phyloP scores from a whole-genome alignment of 2,888 invertebrate species.

The Agrotis ipsilon region DNA sequence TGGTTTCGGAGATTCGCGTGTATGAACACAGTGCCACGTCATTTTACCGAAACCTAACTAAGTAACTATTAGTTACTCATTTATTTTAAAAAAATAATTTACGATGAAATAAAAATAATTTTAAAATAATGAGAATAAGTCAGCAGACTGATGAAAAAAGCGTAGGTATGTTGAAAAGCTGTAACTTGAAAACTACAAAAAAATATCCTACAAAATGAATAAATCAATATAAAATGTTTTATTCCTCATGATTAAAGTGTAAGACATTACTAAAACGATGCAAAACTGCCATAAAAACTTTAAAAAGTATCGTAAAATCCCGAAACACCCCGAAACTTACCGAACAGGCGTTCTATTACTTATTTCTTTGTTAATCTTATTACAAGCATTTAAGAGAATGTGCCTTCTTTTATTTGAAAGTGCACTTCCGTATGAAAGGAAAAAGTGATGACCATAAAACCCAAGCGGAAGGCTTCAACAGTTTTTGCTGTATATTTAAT shows the following conservation, averaged over 20 bases:
- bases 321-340: constrained; percentile 2
- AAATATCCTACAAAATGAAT: not conserved
- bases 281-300: constrained; percentile 5
- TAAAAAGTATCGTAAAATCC: constrained; percentile 3
- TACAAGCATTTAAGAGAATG: constrained; percentile 21
- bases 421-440: constrained; percentile 46
- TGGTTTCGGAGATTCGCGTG: no score
- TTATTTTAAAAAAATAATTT: no score
- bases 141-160: no score
- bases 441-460: constrained; percentile 64
- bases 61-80: no score
- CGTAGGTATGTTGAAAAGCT: not conserved
- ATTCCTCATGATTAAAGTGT: not conserved
- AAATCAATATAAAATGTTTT: not conserved
- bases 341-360: constrained; percentile 14
- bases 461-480: constrained; percentile 53
- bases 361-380: constrained; percentile 23
- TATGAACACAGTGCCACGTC: no score
- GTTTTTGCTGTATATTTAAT: constrained; percentile 65
- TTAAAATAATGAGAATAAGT: no score
- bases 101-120: no score
- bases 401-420: constrained; percentile 20
- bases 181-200: not conserved
- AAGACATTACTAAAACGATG: not conserved
- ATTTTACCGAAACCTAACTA: no score